Evolutionary conservation across 2,888 invertebrate genomes (phyloP), one percentile per base, ranked within the genome.

Genomic region (Oconnorella tubifera): DNA sequence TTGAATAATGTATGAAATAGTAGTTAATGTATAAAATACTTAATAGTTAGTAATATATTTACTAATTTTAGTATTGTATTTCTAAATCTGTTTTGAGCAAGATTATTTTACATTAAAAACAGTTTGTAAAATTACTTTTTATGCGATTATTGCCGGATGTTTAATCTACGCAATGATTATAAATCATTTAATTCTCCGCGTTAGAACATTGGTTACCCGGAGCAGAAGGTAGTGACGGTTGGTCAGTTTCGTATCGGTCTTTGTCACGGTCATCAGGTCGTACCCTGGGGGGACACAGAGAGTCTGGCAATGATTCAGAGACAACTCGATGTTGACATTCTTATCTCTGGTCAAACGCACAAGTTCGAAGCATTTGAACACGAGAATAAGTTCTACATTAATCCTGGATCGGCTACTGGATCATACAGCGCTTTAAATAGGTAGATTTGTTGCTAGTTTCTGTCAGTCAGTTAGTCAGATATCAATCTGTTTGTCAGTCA

Each of bases 341-440:
- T 99, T 56, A 98, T 99, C 78, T 93, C 97, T 0, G 99, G 99
- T 0, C 98, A 99, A 81, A 98, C 98, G 0, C 99, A 99, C 83
- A 91, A 92, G 76, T 98, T 98, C 84, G 95, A 96, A 79, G 97
- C 97, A 0, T 96, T 95, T 75, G 98, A 99, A 80, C 93, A 96
- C 84, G 97, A 97, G 79, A 96, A 93, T 78, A 95, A 96, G 82
- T 98, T 99, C 84, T 99, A 94, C 82, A 96, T 99, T 62, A 99
- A 99, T 83, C 99, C 99, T 2, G 99, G 99, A 6, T 96, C 97
- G 2, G 98, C 97, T 1, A 99, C 99, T 31, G 99, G 99, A 14
- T 96, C 99, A 3, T 99, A 94, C 77, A 93, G 90, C 84, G 90
- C 96, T 33, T 83, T 96, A 69, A 92, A 92, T 78, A 89, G 89